These are phyloP conservation scores for Romanogobio albipinnatus DNA, from an alignment of 2,113 vertebrate genomes.

Conservation along the genomic window DNA sequence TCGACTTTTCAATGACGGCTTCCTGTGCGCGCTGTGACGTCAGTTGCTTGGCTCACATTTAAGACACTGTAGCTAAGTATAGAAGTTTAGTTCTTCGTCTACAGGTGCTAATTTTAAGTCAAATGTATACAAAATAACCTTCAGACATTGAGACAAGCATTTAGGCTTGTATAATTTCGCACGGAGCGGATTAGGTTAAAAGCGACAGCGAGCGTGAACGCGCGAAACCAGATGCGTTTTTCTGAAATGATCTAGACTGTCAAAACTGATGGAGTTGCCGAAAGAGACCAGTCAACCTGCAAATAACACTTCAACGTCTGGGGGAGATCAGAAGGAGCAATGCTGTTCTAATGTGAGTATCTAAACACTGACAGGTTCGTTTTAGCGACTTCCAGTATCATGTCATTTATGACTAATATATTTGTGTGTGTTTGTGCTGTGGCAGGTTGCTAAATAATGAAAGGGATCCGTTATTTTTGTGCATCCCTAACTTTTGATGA, in stretches of 20 bases:
- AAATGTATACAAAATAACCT: not conserved
- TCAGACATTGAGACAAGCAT: not conserved
- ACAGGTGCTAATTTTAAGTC: not conserved
- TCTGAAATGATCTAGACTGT: not conserved
- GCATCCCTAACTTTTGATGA: not conserved
- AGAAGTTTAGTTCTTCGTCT: not conserved
- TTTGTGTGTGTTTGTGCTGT: not conserved
- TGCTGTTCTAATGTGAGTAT: slow-evolving; percentile 16
- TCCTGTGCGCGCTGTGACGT: not conserved
- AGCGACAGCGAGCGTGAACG: not conserved
- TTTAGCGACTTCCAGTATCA: not conserved
- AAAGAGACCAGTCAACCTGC: not conserved
- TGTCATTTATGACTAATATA: no score
- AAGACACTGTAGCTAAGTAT: no score
- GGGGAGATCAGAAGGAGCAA: not conserved
- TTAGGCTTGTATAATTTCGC: not conserved
- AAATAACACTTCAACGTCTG: not conserved
- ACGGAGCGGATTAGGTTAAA: not conserved
- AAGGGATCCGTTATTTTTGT: no score
- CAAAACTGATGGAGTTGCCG: slow-evolving; percentile 34
- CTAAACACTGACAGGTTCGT: not conserved
- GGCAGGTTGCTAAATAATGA: not conserved
- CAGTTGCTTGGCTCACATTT: not conserved
- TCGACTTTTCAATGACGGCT: not conserved
- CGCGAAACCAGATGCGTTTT: slow-evolving; percentile 1